Conservation (phyloP, 2,113 vertebrate genomes). For the Otis tarda region DNA sequence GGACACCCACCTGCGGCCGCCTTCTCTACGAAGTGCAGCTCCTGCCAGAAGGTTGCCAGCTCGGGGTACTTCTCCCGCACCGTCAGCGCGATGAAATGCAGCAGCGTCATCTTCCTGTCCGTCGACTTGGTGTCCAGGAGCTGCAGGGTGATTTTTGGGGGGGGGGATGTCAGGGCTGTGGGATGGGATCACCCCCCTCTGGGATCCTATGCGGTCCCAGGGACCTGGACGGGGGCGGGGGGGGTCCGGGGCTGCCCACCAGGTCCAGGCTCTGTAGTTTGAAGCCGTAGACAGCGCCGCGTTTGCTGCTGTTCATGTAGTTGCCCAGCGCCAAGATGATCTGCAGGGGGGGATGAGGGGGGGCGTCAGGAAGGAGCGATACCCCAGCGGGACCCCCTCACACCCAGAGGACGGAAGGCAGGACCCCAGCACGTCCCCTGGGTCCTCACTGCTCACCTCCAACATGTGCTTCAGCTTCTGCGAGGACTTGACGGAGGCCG, state of each 20-base stretch:
- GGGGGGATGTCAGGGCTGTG: not conserved
- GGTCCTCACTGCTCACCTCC: conserved; percentile 74
- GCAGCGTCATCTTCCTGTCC: conserved; percentile 93
- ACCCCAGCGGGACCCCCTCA: not conserved
- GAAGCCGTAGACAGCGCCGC: conserved; percentile 94
- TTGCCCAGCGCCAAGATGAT: conserved; percentile 95
- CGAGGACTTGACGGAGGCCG: conserved; percentile 91
- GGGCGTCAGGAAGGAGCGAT: not conserved
- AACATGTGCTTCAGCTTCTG: conserved; percentile 93
- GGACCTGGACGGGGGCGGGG: not conserved
- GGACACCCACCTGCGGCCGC: conserved; percentile 85
- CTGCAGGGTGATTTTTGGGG: conserved; percentile 58
- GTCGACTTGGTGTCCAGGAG: conserved; percentile 98
- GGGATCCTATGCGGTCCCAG: fast-evolving
- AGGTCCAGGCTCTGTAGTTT: conserved; percentile 71
- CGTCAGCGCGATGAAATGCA: conserved; percentile 94
- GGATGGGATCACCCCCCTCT: not conserved
- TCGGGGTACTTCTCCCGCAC: conserved; percentile 94
- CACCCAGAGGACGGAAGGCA: not conserved
- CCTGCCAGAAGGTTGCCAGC: conserved; percentile 90
- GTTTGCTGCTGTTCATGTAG: conserved; percentile 99
- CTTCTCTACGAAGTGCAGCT: conserved; percentile 96
- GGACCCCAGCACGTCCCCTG: not conserved
- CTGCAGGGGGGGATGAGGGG: conserved; percentile 61
- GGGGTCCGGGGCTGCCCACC: conserved; percentile 49